Base-by-base conservation (phyloP, 2,888 invertebrate species). In the Hipparchia sbordonii region DNA sequence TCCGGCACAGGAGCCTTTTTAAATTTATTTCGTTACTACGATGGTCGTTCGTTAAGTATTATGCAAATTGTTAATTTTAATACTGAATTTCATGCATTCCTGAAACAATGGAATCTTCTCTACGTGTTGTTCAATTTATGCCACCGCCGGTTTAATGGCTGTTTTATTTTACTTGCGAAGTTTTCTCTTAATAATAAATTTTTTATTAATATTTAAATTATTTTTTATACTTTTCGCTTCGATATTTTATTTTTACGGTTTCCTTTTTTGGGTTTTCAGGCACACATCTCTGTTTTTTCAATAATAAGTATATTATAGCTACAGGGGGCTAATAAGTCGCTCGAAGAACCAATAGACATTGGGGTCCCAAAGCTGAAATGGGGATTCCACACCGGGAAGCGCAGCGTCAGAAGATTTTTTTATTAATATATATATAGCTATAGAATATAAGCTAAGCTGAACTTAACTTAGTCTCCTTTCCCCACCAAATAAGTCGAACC, bases 31-130 rank as follows among this genome's bases (percentile, higher is more conserved):
- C 23, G 57, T 57, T 23, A 23, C 13, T 13, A 13, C 23, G 57
- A 13, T 9, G 57, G 57, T 23, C 57, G 57, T 57, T 57, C 23
- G 57, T 7, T 56, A 56, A 56, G 56, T 39, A 62, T 13, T 62
- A 45, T 57, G 56, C 54, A 67, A 45, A 67, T 45, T 13, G 33
- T 56, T 56, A 46, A 67, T 67, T 67, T 67, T 67, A 67, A 67
- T 67, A 13, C 67, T 57, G 57, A 57, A 57, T 57, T 56, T 57
- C 57, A 57, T 57, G 23, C 8, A 57, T 23, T 57, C 23, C 13
- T 57, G 8, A 57, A 57, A 57, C 57, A 57, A 57, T 23, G 57
- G 57, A 57, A 13, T 57, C 57, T 23, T 8, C 23, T 54, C 54
- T 54, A n/a, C n/a, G n/a, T n/a, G 12, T 6, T 54, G 54, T 54